Evolutionary conservation across 1,140 invertebrate species (phyloP), one percentile per base, ranked within the genome.

Genomic region (Protaetia brevitarsis): DNA sequence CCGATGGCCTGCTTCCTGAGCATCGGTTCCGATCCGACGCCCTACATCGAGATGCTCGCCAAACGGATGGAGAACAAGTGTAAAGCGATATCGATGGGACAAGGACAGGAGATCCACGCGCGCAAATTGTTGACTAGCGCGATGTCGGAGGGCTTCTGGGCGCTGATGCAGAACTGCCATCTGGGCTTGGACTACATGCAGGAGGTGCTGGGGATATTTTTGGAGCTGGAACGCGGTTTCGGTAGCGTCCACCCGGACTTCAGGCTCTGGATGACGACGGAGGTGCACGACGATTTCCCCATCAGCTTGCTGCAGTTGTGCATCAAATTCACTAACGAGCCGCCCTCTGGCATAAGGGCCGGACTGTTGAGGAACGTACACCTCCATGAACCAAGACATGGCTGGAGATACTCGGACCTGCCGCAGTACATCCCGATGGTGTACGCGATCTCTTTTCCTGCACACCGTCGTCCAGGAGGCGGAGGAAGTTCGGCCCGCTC

Each of bases 31-130:
- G 95, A 97, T 84, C 95, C 94, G 0, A 95, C 93, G 0, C 85
- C 86, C 2, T 88, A 87, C 67, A 96, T 96, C 67, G 92, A 95
- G 77, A 81, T 82, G 16, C 81, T 94, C 3, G 92, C 94, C 0
- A 95, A 91, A 78, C 88, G 87, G 72, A 77, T 89, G 72, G 88
- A 91, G 71, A 84, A 87, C 16, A 79, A 86, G 4, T 87, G 85
- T 68, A 84, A 80, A 68, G 84, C 85, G 60, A 88, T 92, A 69
- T 95, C 93, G 0, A 96, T 96, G 94, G 95, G 95, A 3, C 95
- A 97, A 79, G 94, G 94, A 2, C 95, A 97, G 76, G 95, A 97
- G 76, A 82, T 94, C 10, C 93, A 93, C 77, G 94, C 94, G 0
- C 84, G 94, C 63, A 89, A 89, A 74, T 79, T 96, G 61, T 81